Evolutionary conservation across 2,888 invertebrate species (phyloP), one percentile per base, ranked within the genome.

Genomic region (Coremacera marginata): DNA sequence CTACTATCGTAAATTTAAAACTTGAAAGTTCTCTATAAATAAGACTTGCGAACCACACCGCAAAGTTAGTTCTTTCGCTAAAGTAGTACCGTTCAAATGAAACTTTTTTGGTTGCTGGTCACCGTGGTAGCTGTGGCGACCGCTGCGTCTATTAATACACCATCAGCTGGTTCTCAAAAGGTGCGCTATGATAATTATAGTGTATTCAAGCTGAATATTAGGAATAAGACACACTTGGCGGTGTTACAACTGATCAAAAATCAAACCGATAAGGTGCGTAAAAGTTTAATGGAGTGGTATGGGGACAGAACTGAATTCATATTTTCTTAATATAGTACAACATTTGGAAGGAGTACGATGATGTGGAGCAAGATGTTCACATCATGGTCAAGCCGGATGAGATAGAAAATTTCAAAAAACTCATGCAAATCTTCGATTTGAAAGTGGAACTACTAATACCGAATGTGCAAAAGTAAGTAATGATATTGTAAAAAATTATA

Each of bases 331-430:
- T 68, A 37, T 34, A 88, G 88, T 86, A 83, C 62, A 84, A 86
- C 19, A 78, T 88, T 25, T 88, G 88, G 88, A 88, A 86, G 78
- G 83, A 86, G 3, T 86, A 86, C 25, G 81, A 88, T 34, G 87
- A 89, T 4, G 87, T 88, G 74, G 87, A 88, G 1, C 82, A 83
- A 71, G 89, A 91, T 8, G 90, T 88, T 22, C 84, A 92, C 68
- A 87, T 94, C 2, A 92, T 94, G 92, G 92, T 94, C 0, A 88
- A 91, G 14, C 93, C 94, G 0, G 87, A 90, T 8, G 88, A 90
- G 51, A 84, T 90, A 49, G 71, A 72, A 0, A 87, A 90, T 0
- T 92, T 94, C 81, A 84, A 89, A 70, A 82, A 88, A 52, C 83
- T 90, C 0, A 86, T 92, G 70, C 84, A 88, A 1, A 68, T 84